Conservation (phyloP, 1,140 invertebrate species). For the Trichonephila clavipes region DNA sequence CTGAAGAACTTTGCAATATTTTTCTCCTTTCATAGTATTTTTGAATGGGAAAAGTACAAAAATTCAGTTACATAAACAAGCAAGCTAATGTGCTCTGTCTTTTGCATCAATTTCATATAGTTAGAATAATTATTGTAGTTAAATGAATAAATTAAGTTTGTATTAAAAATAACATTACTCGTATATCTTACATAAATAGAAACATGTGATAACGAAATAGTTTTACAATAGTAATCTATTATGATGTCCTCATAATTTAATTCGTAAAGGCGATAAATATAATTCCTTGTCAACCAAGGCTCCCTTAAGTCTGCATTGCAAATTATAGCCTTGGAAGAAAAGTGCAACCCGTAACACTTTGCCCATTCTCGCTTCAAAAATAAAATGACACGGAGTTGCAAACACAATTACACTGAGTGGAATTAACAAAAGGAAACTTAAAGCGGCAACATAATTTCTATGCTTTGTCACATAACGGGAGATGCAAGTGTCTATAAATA, state of each 20-base stretch:
- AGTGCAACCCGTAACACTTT: background rate
- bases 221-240: background rate
- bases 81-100: too few species aligned
- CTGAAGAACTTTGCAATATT: too few species aligned
- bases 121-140: too few species aligned
- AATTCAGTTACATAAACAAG: background rate
- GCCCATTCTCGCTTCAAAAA: background rate
- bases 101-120: too few species aligned
- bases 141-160: background rate
- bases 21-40: too few species aligned
- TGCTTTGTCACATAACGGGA: background rate
- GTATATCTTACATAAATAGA: background rate
- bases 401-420: background rate
- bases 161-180: background rate
- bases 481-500: too few species aligned
- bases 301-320: background rate
- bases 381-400: background rate
- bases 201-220: background rate
- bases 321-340: background rate
- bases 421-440: background rate
- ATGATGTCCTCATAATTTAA: background rate
- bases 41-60: too few species aligned
- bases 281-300: background rate
- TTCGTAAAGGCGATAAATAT: background rate
- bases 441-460: background rate